Percentiles rank a stretch among this genome's conserved stretches.
Conservation (phyloP, 2,797 vertebrate genomes). For the Acrossocheilus fasciatus region DNA sequence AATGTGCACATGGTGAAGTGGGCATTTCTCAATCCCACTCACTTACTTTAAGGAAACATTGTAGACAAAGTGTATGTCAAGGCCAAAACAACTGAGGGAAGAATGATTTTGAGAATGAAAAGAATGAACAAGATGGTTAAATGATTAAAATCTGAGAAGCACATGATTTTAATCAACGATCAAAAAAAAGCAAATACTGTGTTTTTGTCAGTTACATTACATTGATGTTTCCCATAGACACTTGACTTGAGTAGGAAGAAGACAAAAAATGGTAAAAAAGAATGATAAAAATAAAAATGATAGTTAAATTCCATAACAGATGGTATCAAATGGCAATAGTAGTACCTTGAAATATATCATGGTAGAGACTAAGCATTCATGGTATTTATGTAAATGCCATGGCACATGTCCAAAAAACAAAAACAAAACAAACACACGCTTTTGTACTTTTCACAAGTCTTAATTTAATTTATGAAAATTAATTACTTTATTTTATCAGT, state of each 20-base stretch:
- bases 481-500: background rate
- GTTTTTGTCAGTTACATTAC: background rate
- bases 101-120: background rate
- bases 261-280: background rate
- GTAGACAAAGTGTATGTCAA: constrained; percentile 49
- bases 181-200: background rate
- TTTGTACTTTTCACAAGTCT: too few species aligned
- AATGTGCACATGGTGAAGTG: constrained; percentile 5
- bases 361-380: background rate
- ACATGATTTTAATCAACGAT: background rate
- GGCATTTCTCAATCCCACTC: constrained; percentile 34
- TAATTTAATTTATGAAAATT: background rate
- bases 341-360: background rate
- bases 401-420: too few species aligned
- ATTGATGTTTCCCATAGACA: background rate
- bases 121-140: constrained; percentile 5
- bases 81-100: constrained; percentile 47
- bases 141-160: background rate
- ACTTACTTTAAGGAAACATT: constrained; percentile 51
- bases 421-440: background rate
- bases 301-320: background rate
- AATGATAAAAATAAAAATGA: background rate
- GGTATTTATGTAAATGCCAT: background rate
- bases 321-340: background rate
- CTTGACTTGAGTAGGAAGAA: background rate